Conservation (phyloP, 2,797 vertebrate genomes). For the Notolabrus celidotus region DNA sequence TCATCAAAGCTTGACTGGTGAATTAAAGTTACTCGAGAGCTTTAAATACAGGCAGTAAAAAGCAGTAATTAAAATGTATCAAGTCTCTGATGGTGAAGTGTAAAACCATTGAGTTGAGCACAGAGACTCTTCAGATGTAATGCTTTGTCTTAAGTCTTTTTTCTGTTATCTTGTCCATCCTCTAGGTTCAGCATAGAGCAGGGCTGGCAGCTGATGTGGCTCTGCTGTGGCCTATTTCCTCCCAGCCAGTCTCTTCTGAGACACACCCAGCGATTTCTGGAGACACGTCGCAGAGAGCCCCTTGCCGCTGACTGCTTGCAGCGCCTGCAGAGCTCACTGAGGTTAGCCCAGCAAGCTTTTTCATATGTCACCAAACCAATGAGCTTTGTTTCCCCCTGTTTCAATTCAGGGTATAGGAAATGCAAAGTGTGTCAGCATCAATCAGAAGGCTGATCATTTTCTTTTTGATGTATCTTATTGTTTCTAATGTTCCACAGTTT, state of each 20-base stretch:
- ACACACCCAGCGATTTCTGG: conserved; percentile 92
- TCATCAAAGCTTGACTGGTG: too few species aligned
- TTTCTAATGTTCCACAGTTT: too few species aligned
- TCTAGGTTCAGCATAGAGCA: conserved; percentile 91
- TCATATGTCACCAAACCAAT: not conserved
- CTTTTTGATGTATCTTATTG: not conserved
- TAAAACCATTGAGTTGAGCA: too few species aligned
- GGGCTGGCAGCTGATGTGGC: conserved; percentile 97
- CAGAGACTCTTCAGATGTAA: too few species aligned
- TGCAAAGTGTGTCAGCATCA: not conserved
- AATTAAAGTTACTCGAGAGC: too few species aligned
- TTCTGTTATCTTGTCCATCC: not conserved
- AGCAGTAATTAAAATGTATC: too few species aligned
- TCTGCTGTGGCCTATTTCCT: conserved; percentile 94
- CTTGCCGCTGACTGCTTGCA: conserved; percentile 89
- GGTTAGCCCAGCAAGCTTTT: conserved; percentile 75
- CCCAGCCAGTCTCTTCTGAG: conserved; percentile 89
- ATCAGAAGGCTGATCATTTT: not conserved
- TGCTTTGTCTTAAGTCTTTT: not conserved
- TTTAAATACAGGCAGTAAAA: too few species aligned
- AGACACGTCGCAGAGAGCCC: conserved; percentile 85
- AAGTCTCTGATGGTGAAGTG: too few species aligned
- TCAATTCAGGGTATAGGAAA: not conserved
- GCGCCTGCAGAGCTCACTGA: conserved; percentile 89
- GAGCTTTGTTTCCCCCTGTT: not conserved